Evolutionary conservation across 2,797 vertebrate species (phyloP).

Genomic region (Tachyglossus aculeatus): DNA sequence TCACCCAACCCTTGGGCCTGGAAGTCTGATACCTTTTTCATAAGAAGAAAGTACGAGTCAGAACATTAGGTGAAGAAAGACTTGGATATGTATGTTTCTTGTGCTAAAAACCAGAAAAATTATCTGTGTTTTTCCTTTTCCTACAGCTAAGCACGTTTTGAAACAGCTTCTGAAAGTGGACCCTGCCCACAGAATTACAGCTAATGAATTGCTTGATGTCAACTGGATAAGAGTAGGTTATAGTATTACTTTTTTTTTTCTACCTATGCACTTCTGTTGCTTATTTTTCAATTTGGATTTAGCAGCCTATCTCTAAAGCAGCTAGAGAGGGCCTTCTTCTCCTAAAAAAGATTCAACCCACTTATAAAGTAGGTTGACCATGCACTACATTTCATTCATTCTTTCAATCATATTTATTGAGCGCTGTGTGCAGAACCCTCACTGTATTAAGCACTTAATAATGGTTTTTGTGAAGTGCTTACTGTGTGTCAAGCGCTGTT

Average conservation of each 20-base stretch:
- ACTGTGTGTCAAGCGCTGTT: too few relatives aligned
- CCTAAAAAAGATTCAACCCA: too few relatives aligned
- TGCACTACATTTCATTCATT: too few relatives aligned
- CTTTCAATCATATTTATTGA: too few relatives aligned
- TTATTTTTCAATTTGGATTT: background rate
- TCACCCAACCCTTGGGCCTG: too few relatives aligned
- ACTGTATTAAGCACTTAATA: too few relatives aligned
- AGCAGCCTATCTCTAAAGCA: conserved; percentile 13
- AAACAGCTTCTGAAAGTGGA: conserved; percentile 80
- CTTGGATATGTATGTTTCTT: conserved; percentile 21
- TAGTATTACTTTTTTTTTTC: background rate
- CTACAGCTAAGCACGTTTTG: conserved; percentile 79
- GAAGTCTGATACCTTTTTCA: too few relatives aligned
- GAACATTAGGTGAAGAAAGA: conserved; percentile 27
- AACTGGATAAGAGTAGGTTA: conserved; percentile 81
- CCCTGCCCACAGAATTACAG: conserved; percentile 82
- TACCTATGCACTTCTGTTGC: background rate
- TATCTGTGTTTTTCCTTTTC: conserved; percentile 20
- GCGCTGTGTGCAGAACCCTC: too few relatives aligned
- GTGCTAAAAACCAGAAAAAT: conserved; percentile 25
- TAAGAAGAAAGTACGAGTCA: too few relatives aligned
- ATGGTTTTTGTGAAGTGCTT: too few relatives aligned
- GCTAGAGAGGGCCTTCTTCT: conserved; percentile 15
- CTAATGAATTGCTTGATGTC: conserved; percentile 79
- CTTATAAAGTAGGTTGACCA: too few relatives aligned